Base-by-base conservation (phyloP, 2,888 invertebrate genomes). In the Strigamia crassipes region DNA sequence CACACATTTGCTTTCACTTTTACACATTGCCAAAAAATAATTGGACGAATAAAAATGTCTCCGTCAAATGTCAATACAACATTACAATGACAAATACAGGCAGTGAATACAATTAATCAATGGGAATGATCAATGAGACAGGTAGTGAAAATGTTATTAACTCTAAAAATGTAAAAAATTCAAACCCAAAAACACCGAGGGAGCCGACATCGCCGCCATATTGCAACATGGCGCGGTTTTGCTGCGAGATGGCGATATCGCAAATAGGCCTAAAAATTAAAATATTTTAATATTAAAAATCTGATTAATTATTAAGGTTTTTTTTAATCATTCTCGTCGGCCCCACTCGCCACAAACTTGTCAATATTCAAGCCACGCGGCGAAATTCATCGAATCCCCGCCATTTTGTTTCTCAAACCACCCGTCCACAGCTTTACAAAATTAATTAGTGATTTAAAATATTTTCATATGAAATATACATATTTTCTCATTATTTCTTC, bases 1-100 rank as follows among this genome's bases (percentile, higher is more conserved):
- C 61, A 61, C 61, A 61, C 61, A 61, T 61, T 61, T 23, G 61
- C 61, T 61, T 23, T 61, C 61, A 46, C 46, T 46, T 46, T 46
- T 12, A 61, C 15, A 61, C 15, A 13, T 6, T 51, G 51, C 51
- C 51, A 18, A 51, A 51, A 51, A 51, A 18, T 51, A 18, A 38
- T 10, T 38, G 51, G 61, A 61, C 61, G 61, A 18, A 61, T 61
- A 61, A 61, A 61, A 61, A 61, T 46, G 61, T n/a, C 13, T 21
- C 18, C 21, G n/a, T n/a, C n/a, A 61, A 61, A 61, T 61, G 18
- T 23, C 61, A 61, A 23, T 61, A 61, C 23, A 61, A 61, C 61
- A 61, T 61, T 23, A 18, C 18, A 61, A 61, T 61, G 61, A 61
- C 61, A 61, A 61, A 61, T 46, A 46, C 46, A 46, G 46, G 46